A percentile compares a stretch with the other conserved stretches of the same genome.
These are phyloP conservation scores for Geopemphigus sp. DNA, from an alignment of 1,140 invertebrate species.

Conservation along the genomic window DNA sequence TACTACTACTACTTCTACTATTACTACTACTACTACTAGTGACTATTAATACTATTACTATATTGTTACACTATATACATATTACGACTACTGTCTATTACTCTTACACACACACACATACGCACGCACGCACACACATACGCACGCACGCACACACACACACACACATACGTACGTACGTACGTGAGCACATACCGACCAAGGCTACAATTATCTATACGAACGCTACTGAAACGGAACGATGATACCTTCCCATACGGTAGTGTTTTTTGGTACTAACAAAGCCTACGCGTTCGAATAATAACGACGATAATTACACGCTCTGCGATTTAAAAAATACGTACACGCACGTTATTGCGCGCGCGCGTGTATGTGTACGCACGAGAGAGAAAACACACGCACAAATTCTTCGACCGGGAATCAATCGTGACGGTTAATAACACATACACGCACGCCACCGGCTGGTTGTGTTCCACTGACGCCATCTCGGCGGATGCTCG, in stretches of 20 bases:
- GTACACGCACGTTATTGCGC: not conserved
- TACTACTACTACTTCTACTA: not conserved
- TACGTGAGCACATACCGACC: not conserved
- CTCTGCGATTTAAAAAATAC: constrained; percentile 9
- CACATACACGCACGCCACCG: not conserved
- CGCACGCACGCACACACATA: too few relatives aligned
- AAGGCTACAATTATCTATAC: constrained; percentile 33
- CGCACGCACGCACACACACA: too few relatives aligned
- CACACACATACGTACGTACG: too few relatives aligned
- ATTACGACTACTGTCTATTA: too few relatives aligned
- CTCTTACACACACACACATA: too few relatives aligned
- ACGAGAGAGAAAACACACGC: too few relatives aligned
- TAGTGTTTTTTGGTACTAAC: not conserved
- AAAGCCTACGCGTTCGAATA: constrained; percentile 8
- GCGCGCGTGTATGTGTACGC: too few relatives aligned
- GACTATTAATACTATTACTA: too few relatives aligned
- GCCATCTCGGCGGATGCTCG: not conserved
- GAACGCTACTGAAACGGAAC: constrained; percentile 46
- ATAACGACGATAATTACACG: not conserved
- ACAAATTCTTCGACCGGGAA: constrained; percentile 16
- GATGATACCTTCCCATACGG: not conserved
- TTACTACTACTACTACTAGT: not conserved
- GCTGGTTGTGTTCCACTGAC: too few relatives aligned
- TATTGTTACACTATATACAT: too few relatives aligned
- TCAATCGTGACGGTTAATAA: constrained; percentile 2